These are phyloP conservation scores for Dinothrombium tinctorium DNA, from an alignment of 1,140 invertebrate genomes.

Conservation along the genomic window DNA sequence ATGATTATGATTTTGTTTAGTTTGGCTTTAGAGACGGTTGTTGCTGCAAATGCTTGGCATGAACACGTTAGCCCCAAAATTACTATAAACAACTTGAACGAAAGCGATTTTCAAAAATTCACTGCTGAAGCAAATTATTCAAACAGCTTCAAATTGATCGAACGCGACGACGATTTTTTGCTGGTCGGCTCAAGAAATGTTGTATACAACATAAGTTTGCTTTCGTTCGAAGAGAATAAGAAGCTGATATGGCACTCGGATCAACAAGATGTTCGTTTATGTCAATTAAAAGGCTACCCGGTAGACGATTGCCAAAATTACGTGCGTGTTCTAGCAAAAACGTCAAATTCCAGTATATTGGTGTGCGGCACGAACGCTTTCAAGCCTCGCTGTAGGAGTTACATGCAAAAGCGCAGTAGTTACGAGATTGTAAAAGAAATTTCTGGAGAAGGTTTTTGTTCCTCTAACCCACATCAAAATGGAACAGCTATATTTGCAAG, in stretches of 20 bases:
- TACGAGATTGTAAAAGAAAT: slow-evolving; percentile 31
- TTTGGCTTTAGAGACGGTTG: no score
- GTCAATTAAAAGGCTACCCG: slow-evolving; percentile 59
- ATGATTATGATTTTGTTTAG: no score
- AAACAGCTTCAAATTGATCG: no score
- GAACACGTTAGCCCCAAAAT: no score
- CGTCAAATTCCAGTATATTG: slow-evolving; percentile 33
- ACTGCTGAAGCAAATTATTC: no score
- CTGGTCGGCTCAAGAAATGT: no score
- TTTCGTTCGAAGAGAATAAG: no score
- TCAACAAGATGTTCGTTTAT: slow-evolving; percentile 51
- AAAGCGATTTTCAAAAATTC: no score
- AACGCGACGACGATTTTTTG: no score
- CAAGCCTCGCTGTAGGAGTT: slow-evolving; percentile 67
- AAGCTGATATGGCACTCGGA: slow-evolving; percentile 62
- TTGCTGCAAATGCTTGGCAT: no score
- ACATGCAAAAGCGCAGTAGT: slow-evolving; percentile 30
- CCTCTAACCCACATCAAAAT: slow-evolving; percentile 78
- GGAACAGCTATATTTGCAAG: slow-evolving; percentile 37
- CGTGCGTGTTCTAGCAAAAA: slow-evolving; percentile 59
- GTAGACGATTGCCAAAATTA: slow-evolving; percentile 79
- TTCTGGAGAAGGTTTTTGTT: slow-evolving; percentile 60
- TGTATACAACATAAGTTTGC: no score
- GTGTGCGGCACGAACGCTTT: slow-evolving; percentile 87
- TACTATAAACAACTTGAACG: no score